Conservation (phyloP, 2,797 vertebrate genomes). For the Craterocephalus amniculus region DNA sequence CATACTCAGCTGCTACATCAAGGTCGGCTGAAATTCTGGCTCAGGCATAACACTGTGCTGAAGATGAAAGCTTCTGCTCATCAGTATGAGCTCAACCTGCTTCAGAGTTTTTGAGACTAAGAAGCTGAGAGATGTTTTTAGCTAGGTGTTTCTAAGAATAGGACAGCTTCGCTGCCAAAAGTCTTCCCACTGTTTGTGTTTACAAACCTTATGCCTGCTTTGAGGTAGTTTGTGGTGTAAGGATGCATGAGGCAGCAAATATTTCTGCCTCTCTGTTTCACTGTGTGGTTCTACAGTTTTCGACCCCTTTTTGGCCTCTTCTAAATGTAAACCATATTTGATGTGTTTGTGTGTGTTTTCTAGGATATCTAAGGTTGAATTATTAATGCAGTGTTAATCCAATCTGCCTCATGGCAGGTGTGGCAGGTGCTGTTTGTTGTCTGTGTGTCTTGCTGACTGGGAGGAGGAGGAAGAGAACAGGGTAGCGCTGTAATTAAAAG, state of each 20-base stretch:
- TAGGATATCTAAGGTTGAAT: slow-evolving; percentile 65
- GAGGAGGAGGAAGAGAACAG: slow-evolving; percentile 43
- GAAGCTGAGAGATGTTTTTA: slow-evolving; percentile 52
- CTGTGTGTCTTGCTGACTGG: slow-evolving; percentile 38
- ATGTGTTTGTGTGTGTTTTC: slow-evolving; percentile 39
- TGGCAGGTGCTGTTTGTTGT: slow-evolving; percentile 42
- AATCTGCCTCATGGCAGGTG: slow-evolving; percentile 76
- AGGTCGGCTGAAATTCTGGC: slow-evolving; percentile 42
- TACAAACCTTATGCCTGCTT: slow-evolving; percentile 28
- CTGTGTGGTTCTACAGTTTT: slow-evolving; percentile 9
- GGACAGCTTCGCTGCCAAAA: slow-evolving; percentile 24
- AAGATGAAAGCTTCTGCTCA: slow-evolving; percentile 62
- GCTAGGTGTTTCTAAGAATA: slow-evolving; percentile 60
- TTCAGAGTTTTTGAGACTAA: slow-evolving; percentile 41
- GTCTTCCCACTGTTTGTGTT: slow-evolving; percentile 39
- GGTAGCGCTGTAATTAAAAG: slow-evolving; percentile 70
- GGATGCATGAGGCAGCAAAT: slow-evolving; percentile 25
- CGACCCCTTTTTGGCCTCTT: slow-evolving; percentile 16
- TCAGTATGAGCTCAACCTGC: slow-evolving; percentile 40
- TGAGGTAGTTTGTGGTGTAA: slow-evolving; percentile 27
- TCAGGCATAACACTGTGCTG: slow-evolving; percentile 32
- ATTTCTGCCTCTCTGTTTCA: slow-evolving; percentile 3
- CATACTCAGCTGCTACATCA: slow-evolving; percentile 36
- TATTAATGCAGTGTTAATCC: slow-evolving; percentile 79
- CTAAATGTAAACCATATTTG: slow-evolving; percentile 26